Percentiles rank a stretch among this genome's conserved stretches.
Evolutionary conservation across 2,113 vertebrate species (phyloP).

Genomic region (Romanogobio albipinnatus): DNA sequence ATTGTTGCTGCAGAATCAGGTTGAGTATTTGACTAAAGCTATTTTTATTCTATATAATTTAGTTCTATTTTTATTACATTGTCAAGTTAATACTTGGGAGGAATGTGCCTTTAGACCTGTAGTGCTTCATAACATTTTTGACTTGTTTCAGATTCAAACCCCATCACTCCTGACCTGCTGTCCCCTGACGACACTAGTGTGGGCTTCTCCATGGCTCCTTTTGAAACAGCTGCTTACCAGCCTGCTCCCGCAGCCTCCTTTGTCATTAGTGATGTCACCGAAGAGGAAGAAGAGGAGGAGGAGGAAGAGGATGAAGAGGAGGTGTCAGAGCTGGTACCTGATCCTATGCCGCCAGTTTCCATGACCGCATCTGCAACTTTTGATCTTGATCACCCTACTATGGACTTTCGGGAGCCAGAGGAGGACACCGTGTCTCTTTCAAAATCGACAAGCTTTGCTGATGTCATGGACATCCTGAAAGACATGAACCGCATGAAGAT

Average conservation of each 20-base stretch:
- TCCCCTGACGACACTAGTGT: slow-evolving; percentile 93
- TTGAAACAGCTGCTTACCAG: slow-evolving; percentile 84
- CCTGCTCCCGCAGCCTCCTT: slow-evolving; percentile 87
- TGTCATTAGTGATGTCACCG: slow-evolving; percentile 96
- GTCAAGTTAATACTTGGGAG: neutral
- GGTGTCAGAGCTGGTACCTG: slow-evolving; percentile 86
- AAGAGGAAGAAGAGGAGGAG: slow-evolving; percentile 83
- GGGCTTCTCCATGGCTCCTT: slow-evolving; percentile 91
- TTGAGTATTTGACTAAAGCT: slow-evolving; percentile 59
- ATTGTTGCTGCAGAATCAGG: slow-evolving; percentile 88
- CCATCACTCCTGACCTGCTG: slow-evolving; percentile 89
- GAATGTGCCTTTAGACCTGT: neutral
- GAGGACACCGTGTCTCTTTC: slow-evolving; percentile 92
- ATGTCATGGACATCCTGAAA: slow-evolving; percentile 97
- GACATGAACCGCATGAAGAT: slow-evolving; percentile 98
- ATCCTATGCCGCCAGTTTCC: slow-evolving; percentile 82
- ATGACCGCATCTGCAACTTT: slow-evolving; percentile 87
- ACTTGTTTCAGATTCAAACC: slow-evolving; percentile 83
- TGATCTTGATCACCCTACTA: slow-evolving; percentile 83
- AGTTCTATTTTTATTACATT: neutral
- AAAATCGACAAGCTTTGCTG: slow-evolving; percentile 98
- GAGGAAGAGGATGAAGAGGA: slow-evolving; percentile 77
- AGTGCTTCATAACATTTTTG: neutral
- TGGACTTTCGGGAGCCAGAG: slow-evolving; percentile 89
- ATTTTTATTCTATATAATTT: neutral